Evolutionary conservation across 2,888 invertebrate species (phyloP).

Genomic region (Periphyllus acericola): DNA sequence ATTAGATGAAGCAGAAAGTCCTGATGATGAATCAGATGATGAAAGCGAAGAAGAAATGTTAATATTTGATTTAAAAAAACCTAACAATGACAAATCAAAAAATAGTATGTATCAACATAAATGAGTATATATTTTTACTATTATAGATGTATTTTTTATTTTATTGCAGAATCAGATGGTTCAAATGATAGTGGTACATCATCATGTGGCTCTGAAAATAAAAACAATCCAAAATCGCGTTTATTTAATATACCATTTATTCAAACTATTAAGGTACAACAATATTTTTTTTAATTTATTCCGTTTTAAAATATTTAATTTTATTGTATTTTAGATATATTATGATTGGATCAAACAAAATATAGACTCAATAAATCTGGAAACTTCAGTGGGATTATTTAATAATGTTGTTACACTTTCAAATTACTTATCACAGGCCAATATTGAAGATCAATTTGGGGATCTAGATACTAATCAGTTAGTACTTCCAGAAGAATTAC

Average conservation of each 20-base stretch:
- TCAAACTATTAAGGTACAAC: constrained; percentile 36
- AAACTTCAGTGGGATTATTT: constrained; percentile 19
- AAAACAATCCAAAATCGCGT: constrained; percentile 21
- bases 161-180: constrained; percentile 47
- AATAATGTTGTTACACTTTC: constrained; percentile 37
- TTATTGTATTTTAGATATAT: constrained; percentile 28
- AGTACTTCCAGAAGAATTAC: constrained; percentile 46
- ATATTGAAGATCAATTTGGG: constrained; percentile 19
- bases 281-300: background rate
- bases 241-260: constrained; percentile 45
- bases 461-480: background rate
- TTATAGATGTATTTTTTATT: background rate
- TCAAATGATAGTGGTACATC: constrained; percentile 59
- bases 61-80: constrained; percentile 63
- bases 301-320: background rate
- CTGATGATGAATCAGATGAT: constrained; percentile 65
- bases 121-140: background rate
- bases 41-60: constrained; percentile 65
- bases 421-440: constrained; percentile 47
- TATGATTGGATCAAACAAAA: constrained; percentile 48
- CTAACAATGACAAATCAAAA: constrained; percentile 50
- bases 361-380: constrained; percentile 28
- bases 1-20: constrained; percentile 69
- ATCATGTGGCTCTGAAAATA: constrained; percentile 52
- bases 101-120: constrained; percentile 12